phyloP scores from a whole-genome alignment of 2,888 invertebrate species.

The Nephrotoma guestfalica region DNA sequence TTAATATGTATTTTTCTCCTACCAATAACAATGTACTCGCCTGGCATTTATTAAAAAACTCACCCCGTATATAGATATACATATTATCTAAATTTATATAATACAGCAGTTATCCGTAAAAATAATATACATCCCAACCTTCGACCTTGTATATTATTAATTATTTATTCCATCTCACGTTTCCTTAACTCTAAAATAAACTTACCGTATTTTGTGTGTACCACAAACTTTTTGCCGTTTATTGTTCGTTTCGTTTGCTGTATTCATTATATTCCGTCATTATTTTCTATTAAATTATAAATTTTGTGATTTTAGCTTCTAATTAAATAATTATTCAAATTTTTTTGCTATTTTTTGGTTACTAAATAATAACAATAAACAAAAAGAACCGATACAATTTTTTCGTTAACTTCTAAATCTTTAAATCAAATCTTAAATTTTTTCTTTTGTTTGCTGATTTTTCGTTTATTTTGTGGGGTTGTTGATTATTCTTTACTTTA shows the following conservation, averaged over 20 bases:
- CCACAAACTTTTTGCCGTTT: not conserved
- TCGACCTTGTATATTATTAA: not conserved
- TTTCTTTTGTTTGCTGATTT: not conserved
- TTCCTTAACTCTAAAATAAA: not conserved
- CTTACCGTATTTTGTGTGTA: not conserved
- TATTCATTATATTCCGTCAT: not conserved
- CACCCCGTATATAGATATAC: too few species aligned
- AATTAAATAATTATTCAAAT: not conserved
- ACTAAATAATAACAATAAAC: not conserved
- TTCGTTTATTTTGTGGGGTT: not conserved
- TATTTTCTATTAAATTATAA: not conserved
- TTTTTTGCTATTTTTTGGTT: not conserved
- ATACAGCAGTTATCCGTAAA: not conserved
- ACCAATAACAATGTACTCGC: too few species aligned
- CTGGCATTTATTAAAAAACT: too few species aligned
- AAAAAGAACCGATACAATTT: not conserved
- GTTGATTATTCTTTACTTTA: not conserved
- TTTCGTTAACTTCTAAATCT: not conserved
- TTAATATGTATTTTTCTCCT: too few species aligned
- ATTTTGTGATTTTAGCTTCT: not conserved
- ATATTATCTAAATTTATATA: not conserved
- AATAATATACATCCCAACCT: not conserved
- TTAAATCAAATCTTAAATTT: not conserved
- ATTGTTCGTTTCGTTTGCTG: not conserved
- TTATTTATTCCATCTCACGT: not conserved